A percentile compares a stretch with the other conserved stretches of the same genome.
phyloP scores from a whole-genome alignment of 2,888 invertebrate species.

The Thalpophila matura region DNA sequence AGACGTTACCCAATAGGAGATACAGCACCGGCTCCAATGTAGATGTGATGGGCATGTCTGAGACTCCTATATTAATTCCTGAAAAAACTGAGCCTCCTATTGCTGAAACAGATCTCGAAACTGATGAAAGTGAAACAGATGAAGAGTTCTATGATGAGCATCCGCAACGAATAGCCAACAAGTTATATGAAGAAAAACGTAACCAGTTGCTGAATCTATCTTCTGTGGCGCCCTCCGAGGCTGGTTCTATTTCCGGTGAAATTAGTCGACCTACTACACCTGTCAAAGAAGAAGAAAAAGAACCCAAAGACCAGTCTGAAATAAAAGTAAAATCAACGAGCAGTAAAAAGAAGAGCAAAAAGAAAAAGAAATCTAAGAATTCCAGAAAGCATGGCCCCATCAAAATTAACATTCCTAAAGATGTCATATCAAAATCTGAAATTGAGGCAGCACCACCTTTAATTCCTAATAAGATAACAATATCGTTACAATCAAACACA shows the following conservation, averaged over 20 bases:
- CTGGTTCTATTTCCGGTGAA: constrained; percentile 90
- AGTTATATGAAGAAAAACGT: constrained; percentile 94
- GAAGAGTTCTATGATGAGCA: constrained; percentile 97
- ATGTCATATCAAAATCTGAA: constrained; percentile 80
- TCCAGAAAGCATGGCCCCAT: constrained; percentile 88
- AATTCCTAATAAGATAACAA: constrained; percentile 86
- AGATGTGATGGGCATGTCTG: constrained; percentile 89
- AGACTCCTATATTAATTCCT: constrained; percentile 84
- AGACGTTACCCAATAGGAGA: constrained; percentile 80
- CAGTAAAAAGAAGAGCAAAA: constrained; percentile 93
- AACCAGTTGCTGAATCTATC: constrained; percentile 92
- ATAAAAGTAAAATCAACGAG: constrained; percentile 87
- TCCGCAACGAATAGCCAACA: constrained; percentile 94
- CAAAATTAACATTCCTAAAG: constrained; percentile 92
- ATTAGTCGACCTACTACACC: constrained; percentile 93
- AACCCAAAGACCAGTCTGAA: constrained; percentile 78
- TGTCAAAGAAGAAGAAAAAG: constrained; percentile 83
- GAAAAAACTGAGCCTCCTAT: constrained; percentile 92
- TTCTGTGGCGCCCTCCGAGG: constrained; percentile 91
- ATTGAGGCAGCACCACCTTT: constrained; percentile 70
- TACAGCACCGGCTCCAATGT: constrained; percentile 88
- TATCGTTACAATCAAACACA: constrained; percentile 88
- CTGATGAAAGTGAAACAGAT: constrained; percentile 96
- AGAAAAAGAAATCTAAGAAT: constrained; percentile 90
- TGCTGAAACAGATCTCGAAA: constrained; percentile 96